Evolutionary conservation across 1,140 invertebrate species (phyloP), one percentile per base, ranked within the genome.

Genomic region (Camponotus pennsylvanicus): DNA sequence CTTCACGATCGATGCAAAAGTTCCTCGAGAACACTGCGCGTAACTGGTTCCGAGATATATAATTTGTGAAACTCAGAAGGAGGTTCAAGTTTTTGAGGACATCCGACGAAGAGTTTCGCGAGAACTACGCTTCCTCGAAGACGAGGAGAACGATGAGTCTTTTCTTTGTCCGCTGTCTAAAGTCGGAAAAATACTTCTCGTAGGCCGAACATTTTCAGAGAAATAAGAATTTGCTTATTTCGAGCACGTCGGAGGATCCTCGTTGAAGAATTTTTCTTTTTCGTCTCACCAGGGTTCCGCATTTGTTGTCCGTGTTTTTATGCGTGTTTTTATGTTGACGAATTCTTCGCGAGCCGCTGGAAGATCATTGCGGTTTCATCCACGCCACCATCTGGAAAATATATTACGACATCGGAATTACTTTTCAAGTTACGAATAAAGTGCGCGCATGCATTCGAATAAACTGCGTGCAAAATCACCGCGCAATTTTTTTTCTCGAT

Each of bases 241-340:
- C n/a, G 69, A 37, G 42, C 76, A 27, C n/a, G 66, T 55, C 18
- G 7, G 52, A 63, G 32, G 11, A 70, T 80, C 32, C 49, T 64
- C 13, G 32, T 49, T 27, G 52, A 27, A 13, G 45, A 49, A 52
- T 52, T 52, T 86, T 88, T 63, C 42, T 37, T 73, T 32, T 64
- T 15, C 55, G 21, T 37, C 59, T 52, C 34, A 27, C 40, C 13
- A 18, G 32, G 69, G 76, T 49, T 61, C 69, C 55, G 55, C 27
- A 55, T 75, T 77, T 49, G 40, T 66, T 45, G 37, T 42, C 32
- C 37, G 34, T 37, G 13, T 0, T 0, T 27, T 27, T 27, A 27
- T 55, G 32, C 79, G 57, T 82, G 71, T 82, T n/a, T 49, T 86
- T 76, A 83, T 61, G 85, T 85, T 69, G 18, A 75, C 78, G 79